A percentile compares a stretch with the other conserved stretches of the same genome.
phyloP scores from a whole-genome alignment of 1,140 invertebrate genomes.

The Anagrus nilaparvatae region DNA sequence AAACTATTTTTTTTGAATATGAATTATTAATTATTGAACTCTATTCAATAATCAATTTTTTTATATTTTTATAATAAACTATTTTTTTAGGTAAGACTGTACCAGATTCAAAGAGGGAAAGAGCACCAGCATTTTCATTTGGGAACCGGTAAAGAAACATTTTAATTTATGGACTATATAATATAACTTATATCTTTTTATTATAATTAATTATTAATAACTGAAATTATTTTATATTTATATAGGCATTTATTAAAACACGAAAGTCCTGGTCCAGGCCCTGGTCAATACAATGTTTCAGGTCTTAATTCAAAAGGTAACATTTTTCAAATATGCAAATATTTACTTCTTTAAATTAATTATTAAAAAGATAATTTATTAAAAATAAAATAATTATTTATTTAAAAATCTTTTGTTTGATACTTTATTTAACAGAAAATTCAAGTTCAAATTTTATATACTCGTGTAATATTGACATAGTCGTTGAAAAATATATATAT shows the following conservation, averaged over 20 bases:
- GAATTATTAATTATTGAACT: too few species aligned
- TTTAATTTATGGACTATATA: too few species aligned
- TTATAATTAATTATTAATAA: conserved; percentile 1
- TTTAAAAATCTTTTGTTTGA: too few species aligned
- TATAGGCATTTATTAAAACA: conserved; percentile 36
- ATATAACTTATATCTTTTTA: background rate
- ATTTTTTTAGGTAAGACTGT: conserved; percentile 55
- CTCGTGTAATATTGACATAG: too few species aligned
- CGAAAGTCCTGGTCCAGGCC: conserved; percentile 63
- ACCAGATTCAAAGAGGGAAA: conserved; percentile 60
- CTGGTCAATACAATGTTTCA: conserved; percentile 76
- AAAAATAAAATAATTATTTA: too few species aligned
- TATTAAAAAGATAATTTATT: too few species aligned
- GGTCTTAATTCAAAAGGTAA: conserved; percentile 72
- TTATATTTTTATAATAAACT: conserved; percentile 2
- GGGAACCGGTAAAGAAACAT: conserved; percentile 48
- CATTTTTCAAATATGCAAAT: conserved; percentile 14
- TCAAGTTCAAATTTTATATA: too few species aligned
- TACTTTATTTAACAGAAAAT: too few species aligned
- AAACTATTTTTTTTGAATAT: too few species aligned
- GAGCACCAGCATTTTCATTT: conserved; percentile 71
- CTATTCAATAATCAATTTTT: background rate
- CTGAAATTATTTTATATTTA: background rate
- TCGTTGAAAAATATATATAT: too few species aligned
- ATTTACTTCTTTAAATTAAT: too few species aligned